Evolutionary conservation across 2,113 vertebrate species (phyloP), one percentile per base, ranked within the genome.

Genomic region (Anhinga anhinga): DNA sequence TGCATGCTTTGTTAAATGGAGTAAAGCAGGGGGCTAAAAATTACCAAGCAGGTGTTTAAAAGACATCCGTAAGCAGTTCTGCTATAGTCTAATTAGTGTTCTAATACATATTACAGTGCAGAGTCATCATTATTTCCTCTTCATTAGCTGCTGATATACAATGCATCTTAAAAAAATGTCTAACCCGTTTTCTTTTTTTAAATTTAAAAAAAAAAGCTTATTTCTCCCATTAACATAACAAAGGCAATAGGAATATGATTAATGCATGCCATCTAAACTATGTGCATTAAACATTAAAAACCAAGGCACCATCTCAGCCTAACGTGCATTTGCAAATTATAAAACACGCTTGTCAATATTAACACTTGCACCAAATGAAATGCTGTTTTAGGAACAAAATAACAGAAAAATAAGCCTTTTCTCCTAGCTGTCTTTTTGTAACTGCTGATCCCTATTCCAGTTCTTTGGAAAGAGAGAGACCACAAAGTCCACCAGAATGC

Each of bases 51-150:
- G 98, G 97, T 98, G 97, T 97, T 95, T 93, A 95, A 97, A 98
- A 98, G 93, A 95, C 91, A 94, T 73, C 95, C n/a, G 73, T 93
- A 97, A 97, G 98, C 98, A 97, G 83, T 97, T 97, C 95, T 96
- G 79, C 81, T 74, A 16, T 69, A 21, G 82, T 88, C 93, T 97
- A 97, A 98, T 98, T 97, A 98, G 96, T 86, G 95, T 79, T 95
- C 77, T 95, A 92, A 97, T 96, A 94, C 87, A 96, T 94, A 97
- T 89, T 93, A 94, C 80, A 95, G 61, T 97, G 94, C 97, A 87
- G n/a, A 93, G 85, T 98, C 97, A 97, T 97, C 98, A 86, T 96
- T 97, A 97, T 98, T 98, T 97, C 97, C 93, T 95, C 94, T 98
- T 97, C 97, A 98, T 98, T 98, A 98, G 93, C 78, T 90, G 88